Evolutionary conservation across 1,140 invertebrate species (phyloP).

Genomic region (Pogonomyrmex californicus): DNA sequence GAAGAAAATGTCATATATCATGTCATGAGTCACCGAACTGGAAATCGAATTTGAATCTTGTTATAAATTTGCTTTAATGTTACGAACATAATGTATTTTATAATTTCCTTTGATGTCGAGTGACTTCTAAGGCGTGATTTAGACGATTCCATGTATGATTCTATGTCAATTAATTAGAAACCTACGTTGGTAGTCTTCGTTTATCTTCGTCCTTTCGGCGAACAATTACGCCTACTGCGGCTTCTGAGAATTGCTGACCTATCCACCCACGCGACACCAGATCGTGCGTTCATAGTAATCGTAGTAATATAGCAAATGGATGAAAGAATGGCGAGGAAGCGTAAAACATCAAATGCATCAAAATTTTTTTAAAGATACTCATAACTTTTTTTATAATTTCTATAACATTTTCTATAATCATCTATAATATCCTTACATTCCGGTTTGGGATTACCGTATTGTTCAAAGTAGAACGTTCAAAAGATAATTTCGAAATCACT

Average conservation of each 20-base stretch:
- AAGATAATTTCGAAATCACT: slow-evolving; percentile 6
- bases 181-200: not conserved
- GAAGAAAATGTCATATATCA: not conserved
- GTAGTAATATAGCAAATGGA: slow-evolving; percentile 11
- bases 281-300: slow-evolving; percentile 39
- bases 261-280: slow-evolving; percentile 8
- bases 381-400: not conserved
- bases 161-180: slow-evolving; percentile 63
- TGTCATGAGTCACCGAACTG: not conserved
- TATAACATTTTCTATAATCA: slow-evolving; percentile 6
- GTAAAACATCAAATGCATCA: not conserved
- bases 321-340: not conserved
- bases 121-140: not conserved
- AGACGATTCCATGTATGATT: not conserved
- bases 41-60: not conserved
- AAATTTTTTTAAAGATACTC: not conserved
- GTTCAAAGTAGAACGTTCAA: not conserved
- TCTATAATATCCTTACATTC: not conserved
- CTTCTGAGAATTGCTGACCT: slow-evolving; percentile 28
- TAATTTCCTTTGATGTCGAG: not conserved
- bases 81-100: not conserved
- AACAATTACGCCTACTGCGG: slow-evolving; percentile 23
- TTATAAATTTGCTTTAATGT: not conserved
- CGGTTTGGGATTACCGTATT: not conserved
- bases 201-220: slow-evolving; percentile 10